Evolutionary conservation across 2,888 invertebrate species (phyloP).

Genomic region (Melanchra persicariae): DNA sequence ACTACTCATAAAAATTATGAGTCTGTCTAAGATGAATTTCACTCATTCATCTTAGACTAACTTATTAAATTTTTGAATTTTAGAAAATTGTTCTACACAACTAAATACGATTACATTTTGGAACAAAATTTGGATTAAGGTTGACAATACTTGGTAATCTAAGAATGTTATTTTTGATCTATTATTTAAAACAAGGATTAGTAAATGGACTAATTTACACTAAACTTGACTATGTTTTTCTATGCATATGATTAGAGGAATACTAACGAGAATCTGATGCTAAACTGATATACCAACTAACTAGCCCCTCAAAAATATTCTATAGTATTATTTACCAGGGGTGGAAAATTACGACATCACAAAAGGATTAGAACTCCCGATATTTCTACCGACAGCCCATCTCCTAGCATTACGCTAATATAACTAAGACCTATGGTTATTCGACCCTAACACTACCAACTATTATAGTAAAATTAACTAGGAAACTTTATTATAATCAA

Average conservation of each 20-base stretch:
- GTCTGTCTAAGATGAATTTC: conserved; percentile 58
- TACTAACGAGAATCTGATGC: conserved; percentile 45
- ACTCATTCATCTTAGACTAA: conserved; percentile 55
- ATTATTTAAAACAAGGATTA: conserved; percentile 53
- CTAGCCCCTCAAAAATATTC: conserved; percentile 54
- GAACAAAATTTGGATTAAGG: conserved; percentile 53
- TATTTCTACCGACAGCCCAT: conserved; percentile 36
- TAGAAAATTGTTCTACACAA: conserved; percentile 46
- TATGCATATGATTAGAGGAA: conserved; percentile 40
- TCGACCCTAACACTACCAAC: conserved; percentile 58
- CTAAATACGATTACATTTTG: conserved; percentile 56
- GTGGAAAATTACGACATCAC: conserved; percentile 39
- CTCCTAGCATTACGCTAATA: conserved; percentile 59
- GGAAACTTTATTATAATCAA: conserved; percentile 36
- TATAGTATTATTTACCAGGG: conserved; percentile 54
- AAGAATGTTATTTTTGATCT: conserved; percentile 36
- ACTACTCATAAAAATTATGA: conserved; percentile 60
- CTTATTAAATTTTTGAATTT: conserved; percentile 40
- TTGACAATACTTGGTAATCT: conserved; percentile 53
- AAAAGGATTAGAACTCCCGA: conserved; percentile 47
- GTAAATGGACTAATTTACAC: conserved; percentile 53
- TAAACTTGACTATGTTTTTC: conserved; percentile 50
- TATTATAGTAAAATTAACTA: conserved; percentile 36
- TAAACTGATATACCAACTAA: conserved; percentile 31
- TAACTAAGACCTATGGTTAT: conserved; percentile 37